phyloP scores from a whole-genome alignment of 2,113 vertebrate genomes.

The Sinocyclocheilus rhinocerous region DNA sequence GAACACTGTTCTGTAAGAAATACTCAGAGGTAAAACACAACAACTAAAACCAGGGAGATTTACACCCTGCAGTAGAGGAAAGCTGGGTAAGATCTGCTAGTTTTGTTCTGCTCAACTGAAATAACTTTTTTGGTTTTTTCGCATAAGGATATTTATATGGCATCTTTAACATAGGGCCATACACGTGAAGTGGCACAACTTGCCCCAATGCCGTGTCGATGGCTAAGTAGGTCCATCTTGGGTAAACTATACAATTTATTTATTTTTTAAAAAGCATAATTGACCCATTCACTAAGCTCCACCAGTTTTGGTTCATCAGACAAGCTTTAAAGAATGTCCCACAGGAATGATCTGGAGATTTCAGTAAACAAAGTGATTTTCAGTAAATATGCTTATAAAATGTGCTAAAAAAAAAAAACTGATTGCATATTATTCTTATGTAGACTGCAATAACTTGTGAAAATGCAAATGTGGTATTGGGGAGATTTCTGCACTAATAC shows the following conservation, averaged over 20 bases:
- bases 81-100: not conserved
- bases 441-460: no score
- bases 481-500: not conserved
- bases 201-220: not conserved
- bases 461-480: not conserved
- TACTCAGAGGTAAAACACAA: not conserved
- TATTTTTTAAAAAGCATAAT: not conserved
- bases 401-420: not conserved
- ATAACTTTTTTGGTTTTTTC: not conserved
- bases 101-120: not conserved
- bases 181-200: not conserved
- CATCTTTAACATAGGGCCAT: not conserved
- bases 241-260: not conserved
- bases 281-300: not conserved
- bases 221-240: not conserved
- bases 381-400: not conserved
- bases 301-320: not conserved
- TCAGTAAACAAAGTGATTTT: not conserved
- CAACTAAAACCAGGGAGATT: not conserved
- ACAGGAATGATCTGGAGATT: slow-evolving; percentile 6
- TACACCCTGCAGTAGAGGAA: not conserved
- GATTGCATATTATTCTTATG: not conserved
- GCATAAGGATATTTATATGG: not conserved
- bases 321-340: not conserved
- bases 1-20: not conserved